Evolutionary conservation across 2,797 vertebrate species (phyloP), one percentile per base, ranked within the genome.

Genomic region (Gephyroberyx darwinii): DNA sequence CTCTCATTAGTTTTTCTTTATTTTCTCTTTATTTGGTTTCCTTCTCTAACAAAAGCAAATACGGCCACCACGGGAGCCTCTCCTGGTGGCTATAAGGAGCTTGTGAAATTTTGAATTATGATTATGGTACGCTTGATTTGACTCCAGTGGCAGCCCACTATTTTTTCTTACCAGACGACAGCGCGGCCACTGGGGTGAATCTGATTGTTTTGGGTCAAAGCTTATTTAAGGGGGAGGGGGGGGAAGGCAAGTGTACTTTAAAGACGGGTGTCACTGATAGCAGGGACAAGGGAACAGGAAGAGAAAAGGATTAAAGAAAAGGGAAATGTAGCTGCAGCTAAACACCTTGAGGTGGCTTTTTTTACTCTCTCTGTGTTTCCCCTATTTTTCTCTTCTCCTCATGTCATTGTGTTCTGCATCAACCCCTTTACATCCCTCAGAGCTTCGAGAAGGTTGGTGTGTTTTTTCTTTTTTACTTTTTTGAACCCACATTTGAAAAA

Each of bases 401-500:
- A 98, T 98, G 96, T 99, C 97, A 99, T 99, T 99, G 97, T 99
- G 96, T 98, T 98, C 96, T 93, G 97, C 97, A 99, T 99, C 97
- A 96, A 99, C 96, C 96, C 96, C 95, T 96, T 98, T 96, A 97
- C 97, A 98, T 98, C 96, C 97, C 97, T 96, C 97, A 99, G 97
- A 98, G 96, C 97, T 98, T 96, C 97, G 97, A 99, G 97, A 99
- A 99, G 97, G 97, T 98, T 98, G 97, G 97, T 99, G 97, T 99
- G 96, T 96, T 97, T 96, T 98, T 98, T 96, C 95, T 96, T 97
- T 98, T 98, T 97, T 96, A 96, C 96, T 98, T 99, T 98, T 97
- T 97, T 98, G 95, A 98, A 97, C 96, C 96, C 96, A 96, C 96
- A 97, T 97, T 96, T 96, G 93, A 95, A 89, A 86, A 78, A 73